These are phyloP conservation scores for Trichosurus vulpecula DNA, from an alignment of 2,797 vertebrate genomes.

Conservation along the genomic window DNA sequence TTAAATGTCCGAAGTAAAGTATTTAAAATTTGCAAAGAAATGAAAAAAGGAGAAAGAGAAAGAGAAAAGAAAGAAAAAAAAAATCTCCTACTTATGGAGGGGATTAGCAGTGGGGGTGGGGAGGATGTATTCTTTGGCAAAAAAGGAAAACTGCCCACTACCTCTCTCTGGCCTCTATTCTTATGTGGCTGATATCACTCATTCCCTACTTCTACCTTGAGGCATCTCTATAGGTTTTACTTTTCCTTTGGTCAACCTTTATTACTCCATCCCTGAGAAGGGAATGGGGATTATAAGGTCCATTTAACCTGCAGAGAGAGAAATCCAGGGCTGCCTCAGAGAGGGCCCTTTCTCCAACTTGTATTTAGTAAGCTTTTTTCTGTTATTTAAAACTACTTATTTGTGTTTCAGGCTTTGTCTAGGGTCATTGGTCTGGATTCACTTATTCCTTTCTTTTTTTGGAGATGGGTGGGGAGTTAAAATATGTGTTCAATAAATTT, in stretches of 20 bases:
- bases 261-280: background rate
- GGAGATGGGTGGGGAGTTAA: background rate
- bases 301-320: background rate
- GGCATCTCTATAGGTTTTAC: background rate
- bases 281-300: background rate
- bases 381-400: background rate
- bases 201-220: background rate
- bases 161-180: background rate
- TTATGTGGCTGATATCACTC: background rate
- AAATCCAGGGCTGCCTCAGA: background rate
- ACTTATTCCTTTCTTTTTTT: background rate
- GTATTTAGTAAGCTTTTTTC: background rate
- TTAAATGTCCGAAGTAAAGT: background rate
- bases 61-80: too few relatives aligned
- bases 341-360: background rate
- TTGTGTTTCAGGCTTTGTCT: background rate
- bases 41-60: background rate
- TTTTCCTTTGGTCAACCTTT: background rate
- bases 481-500: background rate
- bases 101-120: background rate
- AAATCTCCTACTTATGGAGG: background rate
- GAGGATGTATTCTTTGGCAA: background rate
- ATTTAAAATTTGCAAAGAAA: too few relatives aligned
- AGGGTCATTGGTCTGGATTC: background rate
- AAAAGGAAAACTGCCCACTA: background rate